phyloP scores from a whole-genome alignment of 2,113 vertebrate genomes.

The Pholis gunnellus region DNA sequence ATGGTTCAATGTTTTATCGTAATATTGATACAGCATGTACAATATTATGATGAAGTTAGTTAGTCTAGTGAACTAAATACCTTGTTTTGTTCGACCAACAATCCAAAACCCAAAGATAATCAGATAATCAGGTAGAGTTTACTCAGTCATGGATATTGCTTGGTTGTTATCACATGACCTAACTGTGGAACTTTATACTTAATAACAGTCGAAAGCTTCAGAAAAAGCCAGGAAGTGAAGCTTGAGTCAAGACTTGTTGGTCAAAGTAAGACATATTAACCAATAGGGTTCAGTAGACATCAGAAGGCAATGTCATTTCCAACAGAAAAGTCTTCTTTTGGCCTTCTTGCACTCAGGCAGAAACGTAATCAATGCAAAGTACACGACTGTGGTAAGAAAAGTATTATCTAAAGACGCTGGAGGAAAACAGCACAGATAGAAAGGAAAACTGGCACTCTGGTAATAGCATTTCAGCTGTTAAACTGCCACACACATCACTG shows the following conservation, averaged over 20 bases:
- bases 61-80: neutral
- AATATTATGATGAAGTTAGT: neutral
- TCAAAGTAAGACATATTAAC: neutral
- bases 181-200: neutral
- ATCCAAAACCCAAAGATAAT: neutral
- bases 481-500: slow-evolving; percentile 50
- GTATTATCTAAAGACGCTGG: slow-evolving; percentile 18
- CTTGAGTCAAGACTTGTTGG: neutral
- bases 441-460: slow-evolving; percentile 35
- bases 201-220: neutral
- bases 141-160: neutral
- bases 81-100: neutral
- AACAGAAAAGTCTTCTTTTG: slow-evolving; percentile 16
- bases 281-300: slow-evolving; percentile 5
- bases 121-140: neutral
- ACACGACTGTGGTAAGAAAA: slow-evolving; percentile 34
- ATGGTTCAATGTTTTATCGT: neutral
- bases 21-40: neutral
- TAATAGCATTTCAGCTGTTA: slow-evolving; percentile 57
- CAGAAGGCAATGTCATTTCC: slow-evolving; percentile 6
- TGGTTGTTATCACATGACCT: neutral
- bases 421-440: slow-evolving; percentile 50
- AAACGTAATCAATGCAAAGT: slow-evolving; percentile 44
- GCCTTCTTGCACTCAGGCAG: slow-evolving; percentile 22
- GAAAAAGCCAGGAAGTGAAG: neutral